phyloP scores from a whole-genome alignment of 2,113 vertebrate genomes.

The Cynopterus brachyotis region DNA sequence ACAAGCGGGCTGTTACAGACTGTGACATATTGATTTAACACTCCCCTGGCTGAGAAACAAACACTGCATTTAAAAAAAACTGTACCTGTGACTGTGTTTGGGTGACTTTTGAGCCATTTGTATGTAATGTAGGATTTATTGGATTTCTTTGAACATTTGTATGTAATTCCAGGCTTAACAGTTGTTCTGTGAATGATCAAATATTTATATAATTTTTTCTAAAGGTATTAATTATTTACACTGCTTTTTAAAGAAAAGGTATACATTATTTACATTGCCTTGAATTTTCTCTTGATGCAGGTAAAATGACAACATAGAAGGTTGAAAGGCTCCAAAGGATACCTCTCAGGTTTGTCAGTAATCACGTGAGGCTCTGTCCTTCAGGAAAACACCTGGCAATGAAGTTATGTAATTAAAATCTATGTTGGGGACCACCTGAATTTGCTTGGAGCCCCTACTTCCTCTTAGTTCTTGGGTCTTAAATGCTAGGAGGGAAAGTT shows the following conservation, averaged over 20 bases:
- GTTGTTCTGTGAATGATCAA: constrained; percentile 69
- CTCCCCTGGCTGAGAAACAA: constrained; percentile 34
- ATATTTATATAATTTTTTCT: constrained; percentile 75
- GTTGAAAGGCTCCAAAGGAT: not conserved
- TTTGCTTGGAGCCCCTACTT: constrained; percentile 52
- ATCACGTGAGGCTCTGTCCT: constrained; percentile 23
- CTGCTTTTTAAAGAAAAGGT: constrained; percentile 70
- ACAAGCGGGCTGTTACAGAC: constrained; percentile 47
- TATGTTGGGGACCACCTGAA: constrained; percentile 29
- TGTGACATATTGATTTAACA: constrained; percentile 67
- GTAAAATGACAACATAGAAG: constrained; percentile 61
- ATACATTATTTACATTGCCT: constrained; percentile 69
- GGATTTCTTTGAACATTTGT: constrained; percentile 47
- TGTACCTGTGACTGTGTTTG: not conserved
- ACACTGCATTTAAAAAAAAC: not conserved
- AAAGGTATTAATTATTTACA: constrained; percentile 76
- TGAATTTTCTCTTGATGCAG: constrained; percentile 62
- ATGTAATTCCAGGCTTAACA: constrained; percentile 61
- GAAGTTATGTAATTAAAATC: constrained; percentile 45
- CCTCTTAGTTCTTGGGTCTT: constrained; percentile 34
- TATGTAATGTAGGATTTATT: constrained; percentile 61
- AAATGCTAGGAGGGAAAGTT: constrained; percentile 30
- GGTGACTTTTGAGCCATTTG: constrained; percentile 58
- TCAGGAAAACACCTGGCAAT: constrained; percentile 66
- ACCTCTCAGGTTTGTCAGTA: not conserved